Conservation (phyloP, 2,888 invertebrate genomes). For the Clivina fossor region DNA sequence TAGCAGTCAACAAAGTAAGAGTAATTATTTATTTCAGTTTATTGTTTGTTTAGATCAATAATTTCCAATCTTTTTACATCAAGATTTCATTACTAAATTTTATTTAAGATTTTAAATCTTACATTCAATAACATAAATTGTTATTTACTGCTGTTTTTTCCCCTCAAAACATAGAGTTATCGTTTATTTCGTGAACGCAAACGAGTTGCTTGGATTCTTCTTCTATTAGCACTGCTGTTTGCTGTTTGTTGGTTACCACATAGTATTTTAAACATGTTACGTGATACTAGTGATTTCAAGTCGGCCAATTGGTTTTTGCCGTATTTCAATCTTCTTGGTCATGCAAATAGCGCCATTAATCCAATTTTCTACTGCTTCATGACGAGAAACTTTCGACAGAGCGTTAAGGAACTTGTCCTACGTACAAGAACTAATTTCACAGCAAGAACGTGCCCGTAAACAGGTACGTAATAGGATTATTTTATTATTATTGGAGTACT, state of each 20-base stretch:
- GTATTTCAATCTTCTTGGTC: constrained; percentile 71
- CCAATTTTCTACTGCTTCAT: constrained; percentile 76
- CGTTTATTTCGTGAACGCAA: constrained; percentile 69
- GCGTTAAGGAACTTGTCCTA: constrained; percentile 62
- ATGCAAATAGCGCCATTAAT: constrained; percentile 76
- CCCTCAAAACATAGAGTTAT: too few relatives aligned
- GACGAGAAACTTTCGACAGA: constrained; percentile 71
- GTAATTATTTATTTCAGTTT: too few relatives aligned
- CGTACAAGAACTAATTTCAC: constrained; percentile 46
- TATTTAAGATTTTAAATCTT: too few relatives aligned
- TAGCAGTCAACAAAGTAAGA: constrained; percentile 68
- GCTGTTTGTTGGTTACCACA: constrained; percentile 80
- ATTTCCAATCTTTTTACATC: too few relatives aligned
- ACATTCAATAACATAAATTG: too few relatives aligned
- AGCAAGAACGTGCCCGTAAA: too few relatives aligned
- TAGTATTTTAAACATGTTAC: constrained; percentile 66
- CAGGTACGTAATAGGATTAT: too few relatives aligned
- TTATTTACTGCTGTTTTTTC: too few relatives aligned
- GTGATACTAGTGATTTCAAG: constrained; percentile 59
- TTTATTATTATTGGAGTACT: too few relatives aligned
- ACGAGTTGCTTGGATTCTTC: constrained; percentile 73
- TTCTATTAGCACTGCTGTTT: constrained; percentile 72
- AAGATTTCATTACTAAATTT: too few relatives aligned
- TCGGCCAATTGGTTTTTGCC: constrained; percentile 55
- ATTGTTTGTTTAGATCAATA: too few relatives aligned